These are phyloP conservation scores for Panurus biarmicus DNA, from an alignment of 2,113 vertebrate genomes.

Conservation along the genomic window DNA sequence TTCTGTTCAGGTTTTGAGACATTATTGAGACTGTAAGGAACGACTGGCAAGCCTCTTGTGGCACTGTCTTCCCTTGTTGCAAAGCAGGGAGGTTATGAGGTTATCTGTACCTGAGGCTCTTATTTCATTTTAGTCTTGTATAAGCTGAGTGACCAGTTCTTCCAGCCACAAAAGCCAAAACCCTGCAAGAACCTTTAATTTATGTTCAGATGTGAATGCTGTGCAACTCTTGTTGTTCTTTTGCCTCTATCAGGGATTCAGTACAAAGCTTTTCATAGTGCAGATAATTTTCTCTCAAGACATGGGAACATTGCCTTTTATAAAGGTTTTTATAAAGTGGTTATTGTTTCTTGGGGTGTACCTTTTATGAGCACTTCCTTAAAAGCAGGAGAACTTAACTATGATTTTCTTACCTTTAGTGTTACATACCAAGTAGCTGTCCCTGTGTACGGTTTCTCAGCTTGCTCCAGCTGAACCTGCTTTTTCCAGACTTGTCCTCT, in stretches of 20 bases:
- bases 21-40: not conserved
- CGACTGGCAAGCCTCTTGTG: not conserved
- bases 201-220: not conserved
- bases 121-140: not conserved
- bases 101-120: not conserved
- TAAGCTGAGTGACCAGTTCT: constrained; percentile 13
- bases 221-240: not conserved
- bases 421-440: not conserved
- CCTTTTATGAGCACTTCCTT: not conserved
- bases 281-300: not conserved
- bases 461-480: not conserved
- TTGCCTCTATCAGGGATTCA: not conserved
- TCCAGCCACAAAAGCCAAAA: not conserved
- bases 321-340: not conserved
- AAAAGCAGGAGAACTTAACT: not conserved
- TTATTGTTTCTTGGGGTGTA: not conserved
- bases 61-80: not conserved
- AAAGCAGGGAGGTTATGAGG: not conserved
- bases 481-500: not conserved
- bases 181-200: not conserved
- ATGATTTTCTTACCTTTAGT: not conserved
- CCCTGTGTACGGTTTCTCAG: not conserved
- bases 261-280: not conserved
- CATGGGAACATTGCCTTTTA: not conserved
- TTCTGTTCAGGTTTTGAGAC: not conserved